Evolutionary conservation across 2,113 vertebrate genomes (phyloP), one percentile per base, ranked within the genome.

Genomic region (Setophaga coronata): DNA sequence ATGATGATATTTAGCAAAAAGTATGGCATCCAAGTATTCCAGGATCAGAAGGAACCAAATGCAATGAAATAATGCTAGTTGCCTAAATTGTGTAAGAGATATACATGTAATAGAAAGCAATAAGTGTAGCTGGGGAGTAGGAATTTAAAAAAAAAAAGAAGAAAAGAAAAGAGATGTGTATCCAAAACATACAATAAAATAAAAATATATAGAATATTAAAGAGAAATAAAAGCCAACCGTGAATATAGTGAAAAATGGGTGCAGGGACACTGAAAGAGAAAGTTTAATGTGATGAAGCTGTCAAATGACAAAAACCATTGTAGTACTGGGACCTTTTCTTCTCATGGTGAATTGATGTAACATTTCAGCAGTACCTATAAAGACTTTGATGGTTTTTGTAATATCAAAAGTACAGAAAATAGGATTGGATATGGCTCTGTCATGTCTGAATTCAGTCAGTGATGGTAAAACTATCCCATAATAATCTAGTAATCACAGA

Each of bases 101-200:
- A 43, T 2, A 51, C 4, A 19, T 62, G 9, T 25, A 67, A 62
- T 1, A 85, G 33, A 82, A 79, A 85, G 3, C 23, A 90, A 83
- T 57, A 82, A 60, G n/a, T 43, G 13, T 38, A 56, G 12, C 24
- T 74, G 24, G 9, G 7, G 7, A 72, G 6, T 42, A 57, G 17
- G 7, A 5, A 14, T 8, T 8, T 14, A 56, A 56, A 2, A 18
- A 2, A 12, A 4, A 45, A 2, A 15, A 16, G 8, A 50, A 20
- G 47, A 31, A 25, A 20, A 16, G 7, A 18, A 34, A 38, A 17
- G 47, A 12, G 10, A 11, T 24, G 9, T 61, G 7, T 60, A 45
- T 23, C 14, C 25, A 40, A 3, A 12, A 45, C 36, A 87, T 36
- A 82, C 9, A 56, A 31, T 19, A 31, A 9, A 54, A 80, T 20